phyloP scores from a whole-genome alignment of 2,888 invertebrate species.

The Synanthedon andrenaeformis region DNA sequence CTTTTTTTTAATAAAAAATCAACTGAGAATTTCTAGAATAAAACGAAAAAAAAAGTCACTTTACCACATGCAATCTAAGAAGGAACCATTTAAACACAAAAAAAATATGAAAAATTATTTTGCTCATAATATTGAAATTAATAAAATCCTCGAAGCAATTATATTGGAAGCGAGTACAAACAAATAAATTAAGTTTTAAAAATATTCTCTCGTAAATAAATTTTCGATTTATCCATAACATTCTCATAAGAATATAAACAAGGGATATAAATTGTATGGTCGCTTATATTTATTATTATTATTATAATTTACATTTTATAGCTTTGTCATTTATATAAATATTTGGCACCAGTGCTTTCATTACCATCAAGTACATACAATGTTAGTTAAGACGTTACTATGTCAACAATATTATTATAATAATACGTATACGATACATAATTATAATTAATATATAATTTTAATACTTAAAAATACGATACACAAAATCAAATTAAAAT shows the following conservation, averaged over 20 bases:
- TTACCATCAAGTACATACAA: conserved; percentile 12
- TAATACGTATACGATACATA: conserved; percentile 6
- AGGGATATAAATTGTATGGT: conserved; percentile 11
- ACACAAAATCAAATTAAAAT: conserved; percentile 55
- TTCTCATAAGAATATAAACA: conserved; percentile 32
- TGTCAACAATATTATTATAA: conserved; percentile 19
- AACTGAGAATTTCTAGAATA: conserved; percentile 32
- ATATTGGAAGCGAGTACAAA: conserved; percentile 43
- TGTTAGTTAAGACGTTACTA: conserved; percentile 51
- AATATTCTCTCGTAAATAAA: background rate
- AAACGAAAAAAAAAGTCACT: conserved; percentile 34
- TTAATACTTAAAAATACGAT: conserved; percentile 28
- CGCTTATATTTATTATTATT: too few species aligned
- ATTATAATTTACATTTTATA: too few species aligned
- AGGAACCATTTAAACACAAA: conserved; percentile 36
- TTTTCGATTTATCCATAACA: conserved; percentile 50
- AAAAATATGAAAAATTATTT: conserved; percentile 15
- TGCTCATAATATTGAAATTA: background rate
- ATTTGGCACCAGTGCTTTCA: conserved; percentile 55
- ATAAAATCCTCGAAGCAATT: conserved; percentile 33
- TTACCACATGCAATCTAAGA: conserved; percentile 55
- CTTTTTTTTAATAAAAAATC: background rate
- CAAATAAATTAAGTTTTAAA: conserved; percentile 16
- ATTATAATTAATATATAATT: conserved; percentile 26
- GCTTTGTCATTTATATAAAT: conserved; percentile 13